Base-by-base conservation (phyloP, 2,113 vertebrate species). In the Anthoscopus minutus region DNA sequence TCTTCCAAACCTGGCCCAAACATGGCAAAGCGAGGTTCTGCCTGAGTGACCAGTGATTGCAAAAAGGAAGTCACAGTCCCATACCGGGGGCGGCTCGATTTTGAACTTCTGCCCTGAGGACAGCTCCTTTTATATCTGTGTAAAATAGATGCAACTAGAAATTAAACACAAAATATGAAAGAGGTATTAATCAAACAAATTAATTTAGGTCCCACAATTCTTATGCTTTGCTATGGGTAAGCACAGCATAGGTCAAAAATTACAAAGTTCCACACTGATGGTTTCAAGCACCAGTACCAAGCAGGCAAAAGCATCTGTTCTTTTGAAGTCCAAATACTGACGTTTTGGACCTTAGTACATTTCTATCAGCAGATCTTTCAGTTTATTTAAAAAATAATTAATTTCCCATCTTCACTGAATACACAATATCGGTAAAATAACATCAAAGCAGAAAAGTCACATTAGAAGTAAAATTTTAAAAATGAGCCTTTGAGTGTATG, bases 1-100 rank as follows among this genome's bases (percentile, higher is more conserved):
- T 99, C 98, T 97, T 99, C 99, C 93, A 99, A 98, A 42, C 99
- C 99, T 2, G 98, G 98, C 25, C 99, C 99, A 90, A 99, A 99
- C 99, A 99, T 99, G 56, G 99, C 98, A 66, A 99, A 99, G 62
- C 99, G 98, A 23, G 99, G 99, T 85, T 99, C 99, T 50, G 98
- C 72, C 18, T 97, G 98, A 38, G 97, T 96, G 66, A 99, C 98
- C 91, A 99, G 82, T 3, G 98, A 99, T 15, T 99, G 98, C 74
- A 99, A 96, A 95, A 99, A 99, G 4, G 98, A 99, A 15, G 98
- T 98, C 58, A 99, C 97, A 13, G 98, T 79, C 54, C 97, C 96
- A 27, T 99, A 98, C 5, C 97, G 69, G 3, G 98, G 97, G 54
- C 96, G 97, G 13, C 95, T 98, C 12, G 98, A 97, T 88, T 97